Percentiles rank a stretch among this genome's conserved stretches.
phyloP scores from a whole-genome alignment of 2,888 invertebrate species.

The Abrostola tripartita region DNA sequence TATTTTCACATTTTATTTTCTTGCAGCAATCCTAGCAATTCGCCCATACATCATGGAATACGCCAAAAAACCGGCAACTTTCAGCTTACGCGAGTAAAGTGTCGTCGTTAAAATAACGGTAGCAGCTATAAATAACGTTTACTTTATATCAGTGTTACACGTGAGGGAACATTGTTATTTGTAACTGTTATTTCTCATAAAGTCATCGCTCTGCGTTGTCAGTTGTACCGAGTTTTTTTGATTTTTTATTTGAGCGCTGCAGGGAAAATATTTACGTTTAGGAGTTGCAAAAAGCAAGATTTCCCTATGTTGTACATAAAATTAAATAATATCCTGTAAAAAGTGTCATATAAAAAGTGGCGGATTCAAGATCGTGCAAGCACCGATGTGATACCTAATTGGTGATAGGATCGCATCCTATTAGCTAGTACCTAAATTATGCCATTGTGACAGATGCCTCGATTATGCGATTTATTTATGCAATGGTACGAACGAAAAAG shows the following conservation, averaged over 20 bases:
- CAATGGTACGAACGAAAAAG: too few species aligned
- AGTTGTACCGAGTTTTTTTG: slow-evolving; percentile 12
- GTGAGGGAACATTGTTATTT: slow-evolving; percentile 53
- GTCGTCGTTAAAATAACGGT: slow-evolving; percentile 55
- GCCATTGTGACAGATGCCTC: too few species aligned
- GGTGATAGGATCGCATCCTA: too few species aligned
- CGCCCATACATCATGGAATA: slow-evolving; percentile 9
- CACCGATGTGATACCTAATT: too few species aligned
- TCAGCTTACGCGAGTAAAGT: slow-evolving; percentile 44
- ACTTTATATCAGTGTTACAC: slow-evolving; percentile 56
- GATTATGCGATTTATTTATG: too few species aligned
- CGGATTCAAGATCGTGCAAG: too few species aligned
- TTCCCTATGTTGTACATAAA: too few species aligned
- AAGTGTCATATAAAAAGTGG: too few species aligned
- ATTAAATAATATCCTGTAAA: too few species aligned
- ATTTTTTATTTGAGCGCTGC: not conserved
- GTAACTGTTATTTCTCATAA: slow-evolving; percentile 50
- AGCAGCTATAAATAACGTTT: slow-evolving; percentile 50
- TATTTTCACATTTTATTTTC: not conserved
- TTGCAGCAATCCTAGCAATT: slow-evolving; percentile 4
- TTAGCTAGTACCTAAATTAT: too few species aligned
- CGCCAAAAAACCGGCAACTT: slow-evolving; percentile 30
- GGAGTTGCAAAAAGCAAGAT: too few species aligned
- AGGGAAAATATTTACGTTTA: not conserved
- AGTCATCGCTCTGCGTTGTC: slow-evolving; percentile 13